phyloP scores from a whole-genome alignment of 1,140 invertebrate species.

The Drosophila sturtevanti region DNA sequence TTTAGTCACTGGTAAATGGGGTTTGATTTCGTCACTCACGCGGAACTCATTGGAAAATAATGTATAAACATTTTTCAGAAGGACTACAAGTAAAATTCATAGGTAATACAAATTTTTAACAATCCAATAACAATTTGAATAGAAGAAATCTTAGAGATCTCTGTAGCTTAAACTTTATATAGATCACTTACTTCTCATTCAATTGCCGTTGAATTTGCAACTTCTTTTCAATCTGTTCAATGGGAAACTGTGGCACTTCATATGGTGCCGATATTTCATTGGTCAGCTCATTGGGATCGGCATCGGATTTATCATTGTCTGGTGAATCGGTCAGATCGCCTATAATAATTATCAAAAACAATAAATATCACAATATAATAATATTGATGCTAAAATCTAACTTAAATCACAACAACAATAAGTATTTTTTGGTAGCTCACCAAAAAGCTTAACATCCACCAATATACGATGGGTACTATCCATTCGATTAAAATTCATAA shows the following conservation, averaged over 20 bases:
- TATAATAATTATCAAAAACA: too few species aligned
- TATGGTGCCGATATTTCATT: constrained; percentile 97
- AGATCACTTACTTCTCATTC: constrained; percentile 90
- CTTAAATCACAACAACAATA: too few species aligned
- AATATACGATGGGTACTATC: constrained; percentile 59
- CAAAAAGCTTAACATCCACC: constrained; percentile 62
- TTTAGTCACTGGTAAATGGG: too few species aligned
- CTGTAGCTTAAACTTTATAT: too few species aligned
- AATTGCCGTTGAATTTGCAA: constrained; percentile 95
- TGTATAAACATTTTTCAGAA: too few species aligned
- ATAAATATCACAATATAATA: not conserved
- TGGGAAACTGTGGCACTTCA: constrained; percentile 98
- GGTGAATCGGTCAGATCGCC: constrained; percentile 61
- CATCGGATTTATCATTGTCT: constrained; percentile 60
- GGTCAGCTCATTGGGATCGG: constrained; percentile 81
- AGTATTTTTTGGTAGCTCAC: too few species aligned
- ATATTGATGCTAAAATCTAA: not conserved
- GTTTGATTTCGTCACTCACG: too few species aligned
- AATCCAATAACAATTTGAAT: too few species aligned
- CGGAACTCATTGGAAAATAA: too few species aligned
- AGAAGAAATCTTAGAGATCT: too few species aligned
- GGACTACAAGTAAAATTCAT: too few species aligned
- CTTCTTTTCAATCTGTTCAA: constrained; percentile 97
- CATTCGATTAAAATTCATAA: constrained; percentile 77
- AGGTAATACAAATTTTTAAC: too few species aligned